Conservation (phyloP, 2,888 invertebrate genomes). For the Amphipyra tragopoginis region DNA sequence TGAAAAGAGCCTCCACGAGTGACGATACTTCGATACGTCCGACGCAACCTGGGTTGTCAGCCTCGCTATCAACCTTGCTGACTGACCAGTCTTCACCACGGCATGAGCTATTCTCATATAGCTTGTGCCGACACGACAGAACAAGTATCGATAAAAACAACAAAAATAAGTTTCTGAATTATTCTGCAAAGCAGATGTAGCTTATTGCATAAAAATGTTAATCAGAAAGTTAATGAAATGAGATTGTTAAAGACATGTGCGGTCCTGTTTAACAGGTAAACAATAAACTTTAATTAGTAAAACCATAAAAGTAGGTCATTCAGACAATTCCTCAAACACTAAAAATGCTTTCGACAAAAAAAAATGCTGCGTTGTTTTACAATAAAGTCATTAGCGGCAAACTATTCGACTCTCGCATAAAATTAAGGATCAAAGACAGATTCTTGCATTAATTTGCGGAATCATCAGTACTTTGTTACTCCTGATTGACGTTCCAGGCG, state of each 20-base stretch:
- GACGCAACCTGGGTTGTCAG: too few relatives aligned
- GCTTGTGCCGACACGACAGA: too few relatives aligned
- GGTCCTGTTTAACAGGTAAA: slow-evolving; percentile 2
- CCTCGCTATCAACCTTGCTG: too few relatives aligned
- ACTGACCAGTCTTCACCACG: too few relatives aligned
- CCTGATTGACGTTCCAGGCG: slow-evolving; percentile 50
- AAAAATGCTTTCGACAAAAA: slow-evolving; percentile 57
- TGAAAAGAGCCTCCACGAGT: too few relatives aligned
- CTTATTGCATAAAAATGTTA: neutral
- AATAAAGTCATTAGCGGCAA: slow-evolving; percentile 78
- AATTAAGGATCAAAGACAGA: slow-evolving; percentile 66
- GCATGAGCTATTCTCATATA: too few relatives aligned
- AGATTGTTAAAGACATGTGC: slow-evolving; percentile 16
- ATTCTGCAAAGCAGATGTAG: slow-evolving; percentile 19
- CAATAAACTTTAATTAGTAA: slow-evolving; percentile 29
- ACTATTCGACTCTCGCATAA: slow-evolving; percentile 72
- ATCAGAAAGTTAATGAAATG: slow-evolving; percentile 11
- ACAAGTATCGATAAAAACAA: neutral
- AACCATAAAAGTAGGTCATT: slow-evolving; percentile 32
- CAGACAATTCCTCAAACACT: slow-evolving; percentile 50
- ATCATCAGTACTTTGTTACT: slow-evolving; percentile 51
- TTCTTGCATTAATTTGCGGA: slow-evolving; percentile 69
- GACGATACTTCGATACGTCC: too few relatives aligned
- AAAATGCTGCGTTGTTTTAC: slow-evolving; percentile 58
- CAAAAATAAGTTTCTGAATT: neutral